Base-by-base conservation (phyloP, 2,797 vertebrate genomes). In the Coccyzus lansbergi region DNA sequence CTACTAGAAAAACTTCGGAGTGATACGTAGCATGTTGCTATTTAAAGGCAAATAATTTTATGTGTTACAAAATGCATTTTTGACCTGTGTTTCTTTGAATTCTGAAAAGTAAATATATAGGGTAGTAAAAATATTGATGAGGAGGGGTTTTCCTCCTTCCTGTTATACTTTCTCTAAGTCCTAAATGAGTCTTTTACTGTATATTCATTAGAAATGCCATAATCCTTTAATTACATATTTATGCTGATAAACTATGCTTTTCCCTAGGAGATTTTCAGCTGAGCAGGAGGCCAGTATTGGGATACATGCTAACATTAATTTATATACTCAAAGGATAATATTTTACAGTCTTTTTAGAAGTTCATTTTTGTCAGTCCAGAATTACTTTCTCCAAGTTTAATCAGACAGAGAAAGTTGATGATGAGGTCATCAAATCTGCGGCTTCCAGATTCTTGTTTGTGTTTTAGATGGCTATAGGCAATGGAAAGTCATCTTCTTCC, bases 201-300 rank as follows among this genome's bases (percentile, higher is more conserved):
- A 29, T 69, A 86, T 86, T 88, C 42, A 69, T 91, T 79, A 71
- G 51, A 84, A 92, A 71, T 84, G 29, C 12, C 13, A 8, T 79
- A 82, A 79, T 69, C 9, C 12, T 70, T 78, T 79, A 78, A 75
- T 64, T 88, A 48, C 6, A 12, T 74, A 31, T 75, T 71, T 55
- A 11, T 55, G 13, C 31, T 60, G 19, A 25, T 68, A 11, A 91
- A 5, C 38, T 74, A 0, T 55, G 16, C 21, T 90, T 85, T 88
- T 72, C 20, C 4, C 0, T 65, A 4, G 17, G 42, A 59, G 4
- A 15, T 49, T 79, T 85, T 62, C 33, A 53, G 9, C 24, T 40
- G 36, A 84, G 12, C 24, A 72, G 34, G 19, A 78, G 21, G 46
- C 46, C 49, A 70, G 46, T 38, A 12, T 44, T 78, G 29, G 58